Evolutionary conservation across 2,113 vertebrate species (phyloP).

Genomic region (Oophaga pumilio): DNA sequence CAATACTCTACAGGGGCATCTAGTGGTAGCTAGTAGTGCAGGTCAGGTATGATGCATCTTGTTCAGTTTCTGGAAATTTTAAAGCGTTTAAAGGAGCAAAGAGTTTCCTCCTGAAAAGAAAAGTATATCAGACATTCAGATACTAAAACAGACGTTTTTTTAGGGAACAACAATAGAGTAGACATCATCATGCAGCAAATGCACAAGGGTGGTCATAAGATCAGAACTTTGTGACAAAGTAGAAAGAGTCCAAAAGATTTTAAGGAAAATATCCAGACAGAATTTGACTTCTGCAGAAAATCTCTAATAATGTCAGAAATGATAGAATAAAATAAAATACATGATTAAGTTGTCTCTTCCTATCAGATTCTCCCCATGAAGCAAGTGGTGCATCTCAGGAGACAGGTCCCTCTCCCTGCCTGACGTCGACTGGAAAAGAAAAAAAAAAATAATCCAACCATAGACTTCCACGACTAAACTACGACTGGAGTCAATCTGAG

Average conservation of each 20-base stretch:
- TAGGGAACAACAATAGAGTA: too few species aligned
- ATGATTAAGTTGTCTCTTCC: neutral
- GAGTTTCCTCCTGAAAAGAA: too few species aligned
- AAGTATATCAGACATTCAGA: too few species aligned
- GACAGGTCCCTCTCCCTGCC: neutral
- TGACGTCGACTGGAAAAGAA: neutral
- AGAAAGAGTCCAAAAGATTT: too few species aligned
- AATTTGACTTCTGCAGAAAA: neutral
- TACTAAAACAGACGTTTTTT: too few species aligned
- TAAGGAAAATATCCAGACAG: neutral
- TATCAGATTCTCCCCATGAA: neutral
- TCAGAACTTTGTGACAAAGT: too few species aligned
- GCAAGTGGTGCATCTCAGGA: neutral
- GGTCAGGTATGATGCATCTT: too few species aligned
- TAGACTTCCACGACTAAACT: neutral
- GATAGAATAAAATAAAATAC: neutral
- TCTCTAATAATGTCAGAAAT: neutral
- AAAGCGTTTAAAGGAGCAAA: too few species aligned
- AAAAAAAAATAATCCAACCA: neutral
- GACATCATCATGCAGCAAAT: too few species aligned
- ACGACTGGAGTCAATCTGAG: neutral
- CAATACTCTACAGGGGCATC: neutral
- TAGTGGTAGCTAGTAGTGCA: neutral
- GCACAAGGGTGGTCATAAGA: too few species aligned
- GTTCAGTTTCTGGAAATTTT: too few species aligned